Evolutionary conservation across 2,797 vertebrate species (phyloP).

Genomic region (Ctenopoma multispine): DNA sequence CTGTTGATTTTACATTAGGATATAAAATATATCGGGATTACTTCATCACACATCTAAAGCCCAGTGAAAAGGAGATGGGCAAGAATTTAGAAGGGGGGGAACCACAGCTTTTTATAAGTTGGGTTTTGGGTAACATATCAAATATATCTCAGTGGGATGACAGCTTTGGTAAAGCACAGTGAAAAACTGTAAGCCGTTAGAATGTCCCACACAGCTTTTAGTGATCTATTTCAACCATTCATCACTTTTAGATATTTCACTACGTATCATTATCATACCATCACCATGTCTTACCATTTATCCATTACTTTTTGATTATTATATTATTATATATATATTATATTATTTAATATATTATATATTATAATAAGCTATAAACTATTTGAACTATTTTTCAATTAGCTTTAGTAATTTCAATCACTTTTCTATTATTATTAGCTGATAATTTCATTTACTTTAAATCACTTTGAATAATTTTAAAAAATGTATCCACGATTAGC

Average conservation of each 20-base stretch:
- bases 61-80: slow-evolving; percentile 55
- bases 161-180: slow-evolving; percentile 22
- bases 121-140: slow-evolving; percentile 57
- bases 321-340: too few species aligned
- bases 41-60: slow-evolving; percentile 73
- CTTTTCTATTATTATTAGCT: too few species aligned
- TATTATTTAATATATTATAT: too few species aligned
- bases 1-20: slow-evolving; percentile 76
- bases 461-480: too few species aligned
- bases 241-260: not conserved
- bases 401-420: not conserved
- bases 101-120: slow-evolving; percentile 36
- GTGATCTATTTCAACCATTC: slow-evolving; percentile 1
- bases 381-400: too few species aligned
- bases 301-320: too few species aligned
- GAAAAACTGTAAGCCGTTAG: slow-evolving; percentile 9
- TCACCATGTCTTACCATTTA: too few species aligned
- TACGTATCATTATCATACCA: too few species aligned
- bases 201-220: too few species aligned
- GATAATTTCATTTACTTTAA: too few species aligned
- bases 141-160: slow-evolving; percentile 45
- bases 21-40: slow-evolving; percentile 75
- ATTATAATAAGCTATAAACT: too few species aligned
- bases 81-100: slow-evolving; percentile 27
- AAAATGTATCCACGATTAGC: too few species aligned